A percentile compares a stretch with the other conserved stretches of the same genome.
phyloP scores from a whole-genome alignment of 2,888 invertebrate genomes.

The Archips crataeganus region DNA sequence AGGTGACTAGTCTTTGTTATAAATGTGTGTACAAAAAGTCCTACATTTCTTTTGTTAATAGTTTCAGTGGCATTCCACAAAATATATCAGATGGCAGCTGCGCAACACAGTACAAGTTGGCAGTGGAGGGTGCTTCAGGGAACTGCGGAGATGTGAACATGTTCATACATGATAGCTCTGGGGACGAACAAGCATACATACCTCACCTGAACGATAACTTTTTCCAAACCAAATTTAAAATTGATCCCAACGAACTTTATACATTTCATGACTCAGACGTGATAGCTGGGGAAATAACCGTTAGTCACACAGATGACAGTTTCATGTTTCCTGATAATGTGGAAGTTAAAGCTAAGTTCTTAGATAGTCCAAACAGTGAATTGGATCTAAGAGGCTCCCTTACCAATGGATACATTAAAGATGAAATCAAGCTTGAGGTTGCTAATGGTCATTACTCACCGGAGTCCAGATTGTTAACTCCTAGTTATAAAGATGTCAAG shows the following conservation, averaged over 20 bases:
- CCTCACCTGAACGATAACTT: constrained; percentile 78
- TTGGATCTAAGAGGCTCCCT: constrained; percentile 63
- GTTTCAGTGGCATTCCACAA: constrained; percentile 83
- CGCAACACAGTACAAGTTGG: constrained; percentile 82
- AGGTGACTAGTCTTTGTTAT: constrained; percentile 10
- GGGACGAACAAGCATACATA: constrained; percentile 77
- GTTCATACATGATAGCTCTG: constrained; percentile 76
- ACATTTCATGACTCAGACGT: constrained; percentile 83
- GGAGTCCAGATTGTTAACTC: constrained; percentile 41
- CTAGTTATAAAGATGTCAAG: constrained; percentile 60
- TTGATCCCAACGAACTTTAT: constrained; percentile 81
- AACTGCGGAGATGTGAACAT: constrained; percentile 76
- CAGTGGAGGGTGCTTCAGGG: constrained; percentile 76
- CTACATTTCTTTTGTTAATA: constrained; percentile 49
- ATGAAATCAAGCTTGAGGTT: constrained; percentile 61
- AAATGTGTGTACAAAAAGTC: constrained; percentile 6
- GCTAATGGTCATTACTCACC: constrained; percentile 72
- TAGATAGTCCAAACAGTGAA: constrained; percentile 71
- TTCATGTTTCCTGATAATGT: constrained; percentile 70
- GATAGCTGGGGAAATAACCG: constrained; percentile 80
- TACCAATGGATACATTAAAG: constrained; percentile 71
- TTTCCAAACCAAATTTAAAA: constrained; percentile 80
- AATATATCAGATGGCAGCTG: constrained; percentile 82
- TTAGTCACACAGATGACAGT: constrained; percentile 80
- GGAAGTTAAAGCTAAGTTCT: constrained; percentile 65